Conservation (phyloP, 2,888 invertebrate species). For the Meiosimyza platycephala region DNA sequence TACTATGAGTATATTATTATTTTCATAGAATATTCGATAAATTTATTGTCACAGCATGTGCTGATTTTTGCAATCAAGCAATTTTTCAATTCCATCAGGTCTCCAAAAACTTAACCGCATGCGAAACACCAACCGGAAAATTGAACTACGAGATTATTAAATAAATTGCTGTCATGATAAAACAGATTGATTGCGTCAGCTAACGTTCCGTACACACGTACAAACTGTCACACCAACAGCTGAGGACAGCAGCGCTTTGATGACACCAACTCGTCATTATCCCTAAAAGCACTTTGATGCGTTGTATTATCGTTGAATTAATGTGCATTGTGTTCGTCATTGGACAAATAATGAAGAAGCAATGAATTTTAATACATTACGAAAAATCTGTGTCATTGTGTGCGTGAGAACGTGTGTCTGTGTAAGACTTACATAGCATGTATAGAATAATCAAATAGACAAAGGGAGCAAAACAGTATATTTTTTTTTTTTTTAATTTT, state of each 20-base stretch:
- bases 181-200: constrained; percentile 3
- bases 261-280: constrained; percentile 14
- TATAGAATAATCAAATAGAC: no score
- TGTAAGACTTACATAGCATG: no score
- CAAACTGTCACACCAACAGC: not conserved
- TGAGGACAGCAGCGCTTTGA: not conserved
- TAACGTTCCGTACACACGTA: not conserved
- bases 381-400: not conserved
- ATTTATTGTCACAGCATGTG: no score
- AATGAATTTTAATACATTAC: constrained; percentile 29
- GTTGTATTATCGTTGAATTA: not conserved
- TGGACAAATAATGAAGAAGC: constrained; percentile 19
- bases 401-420: not conserved
- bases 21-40: no score
- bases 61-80: no score
- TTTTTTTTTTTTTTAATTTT: no score
- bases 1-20: no score
- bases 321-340: not conserved
- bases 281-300: not conserved
- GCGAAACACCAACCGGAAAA: no score
- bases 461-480: no score
- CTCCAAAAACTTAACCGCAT: no score
- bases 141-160: not conserved
- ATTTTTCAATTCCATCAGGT: no score
- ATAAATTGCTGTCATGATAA: constrained; percentile 15